Evolutionary conservation across 2,888 invertebrate genomes (phyloP).

Genomic region (Tachina grossa): DNA sequence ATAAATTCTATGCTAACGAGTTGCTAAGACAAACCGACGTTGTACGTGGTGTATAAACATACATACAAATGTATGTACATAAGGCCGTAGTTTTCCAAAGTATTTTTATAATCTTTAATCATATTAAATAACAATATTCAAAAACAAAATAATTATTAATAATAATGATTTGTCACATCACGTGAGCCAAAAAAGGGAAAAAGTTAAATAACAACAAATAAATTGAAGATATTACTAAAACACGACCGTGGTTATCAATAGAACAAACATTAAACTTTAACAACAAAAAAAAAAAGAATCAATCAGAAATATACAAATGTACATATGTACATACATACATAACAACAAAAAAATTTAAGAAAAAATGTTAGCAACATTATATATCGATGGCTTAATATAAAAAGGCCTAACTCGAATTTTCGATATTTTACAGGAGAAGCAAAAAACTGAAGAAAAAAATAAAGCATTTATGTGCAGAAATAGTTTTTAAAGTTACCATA

Average conservation of each 20-base stretch:
- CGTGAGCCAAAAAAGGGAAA: constrained; percentile 5
- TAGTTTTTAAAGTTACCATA: too few relatives aligned
- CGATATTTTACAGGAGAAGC: too few relatives aligned
- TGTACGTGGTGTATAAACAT: too few relatives aligned
- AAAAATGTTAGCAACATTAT: background rate
- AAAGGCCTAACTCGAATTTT: too few relatives aligned
- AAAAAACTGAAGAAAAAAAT: too few relatives aligned
- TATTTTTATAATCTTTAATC: background rate
- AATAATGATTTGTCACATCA: constrained; percentile 26
- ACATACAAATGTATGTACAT: too few relatives aligned
- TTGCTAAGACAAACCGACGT: too few relatives aligned
- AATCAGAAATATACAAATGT: background rate
- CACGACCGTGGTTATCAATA: constrained; percentile 19
- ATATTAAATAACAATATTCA: constrained; percentile 9
- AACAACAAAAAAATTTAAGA: too few relatives aligned
- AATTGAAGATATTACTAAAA: constrained; percentile 6
- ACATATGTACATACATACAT: too few relatives aligned
- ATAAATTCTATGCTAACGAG: too few relatives aligned
- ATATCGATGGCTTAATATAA: too few relatives aligned
- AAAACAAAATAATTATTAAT: background rate
- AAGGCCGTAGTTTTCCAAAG: background rate
- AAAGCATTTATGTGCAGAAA: too few relatives aligned
- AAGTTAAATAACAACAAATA: background rate
- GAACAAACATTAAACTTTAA: constrained; percentile 6
- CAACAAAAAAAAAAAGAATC: background rate